Evolutionary conservation across 2,797 vertebrate genomes (phyloP).

Genomic region (Loriculus beryllinus): DNA sequence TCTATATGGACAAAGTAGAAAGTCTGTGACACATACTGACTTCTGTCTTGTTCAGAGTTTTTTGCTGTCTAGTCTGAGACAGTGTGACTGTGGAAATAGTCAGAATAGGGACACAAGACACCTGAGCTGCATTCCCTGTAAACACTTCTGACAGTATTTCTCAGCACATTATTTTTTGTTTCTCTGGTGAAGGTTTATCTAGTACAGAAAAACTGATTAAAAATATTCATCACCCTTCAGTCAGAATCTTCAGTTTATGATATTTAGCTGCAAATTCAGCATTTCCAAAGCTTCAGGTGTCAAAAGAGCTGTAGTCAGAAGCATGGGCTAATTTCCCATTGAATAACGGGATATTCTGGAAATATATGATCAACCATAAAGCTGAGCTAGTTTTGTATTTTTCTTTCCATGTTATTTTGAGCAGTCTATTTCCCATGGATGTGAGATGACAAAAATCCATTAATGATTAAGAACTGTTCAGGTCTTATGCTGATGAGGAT

Average conservation of each 20-base stretch:
- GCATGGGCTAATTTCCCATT: neutral
- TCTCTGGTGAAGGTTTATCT: neutral
- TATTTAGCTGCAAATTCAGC: neutral
- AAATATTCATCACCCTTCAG: neutral
- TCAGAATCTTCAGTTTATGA: neutral
- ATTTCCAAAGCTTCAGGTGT: neutral
- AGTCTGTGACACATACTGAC: neutral
- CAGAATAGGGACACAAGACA: neutral
- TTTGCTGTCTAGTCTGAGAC: neutral
- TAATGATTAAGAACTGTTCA: neutral
- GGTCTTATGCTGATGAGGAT: neutral
- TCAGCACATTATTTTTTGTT: neutral
- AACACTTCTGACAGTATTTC: neutral
- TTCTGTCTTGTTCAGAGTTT: neutral
- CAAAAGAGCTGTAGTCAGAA: neutral
- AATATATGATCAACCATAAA: neutral
- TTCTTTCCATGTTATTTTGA: neutral
- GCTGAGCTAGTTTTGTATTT: neutral
- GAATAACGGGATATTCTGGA: neutral
- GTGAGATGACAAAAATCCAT: neutral
- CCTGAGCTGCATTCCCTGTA: neutral
- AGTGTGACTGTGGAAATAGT: neutral
- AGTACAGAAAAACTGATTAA: neutral
- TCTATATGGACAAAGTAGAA: neutral
- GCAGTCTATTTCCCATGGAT: neutral